Conservation (phyloP, 2,888 invertebrate species). For the Xylocampa areola region DNA sequence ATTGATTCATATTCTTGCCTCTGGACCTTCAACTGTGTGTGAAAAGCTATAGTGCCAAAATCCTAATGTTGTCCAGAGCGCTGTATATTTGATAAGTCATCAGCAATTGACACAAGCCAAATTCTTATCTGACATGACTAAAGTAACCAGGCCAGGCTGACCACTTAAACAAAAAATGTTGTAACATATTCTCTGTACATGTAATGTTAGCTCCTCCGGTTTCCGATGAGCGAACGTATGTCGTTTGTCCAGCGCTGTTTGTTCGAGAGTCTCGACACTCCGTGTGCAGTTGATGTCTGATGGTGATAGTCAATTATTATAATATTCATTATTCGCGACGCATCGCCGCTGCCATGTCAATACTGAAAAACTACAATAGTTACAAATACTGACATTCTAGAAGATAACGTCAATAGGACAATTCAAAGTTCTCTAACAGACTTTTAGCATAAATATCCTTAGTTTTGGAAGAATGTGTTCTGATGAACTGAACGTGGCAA, state of each 20-base stretch:
- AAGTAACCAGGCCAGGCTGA: background rate
- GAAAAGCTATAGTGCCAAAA: no score
- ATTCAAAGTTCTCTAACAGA: background rate
- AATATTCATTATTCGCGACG: slow-evolving; percentile 69
- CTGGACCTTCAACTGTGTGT: no score
- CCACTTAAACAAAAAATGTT: background rate
- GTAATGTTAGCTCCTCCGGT: slow-evolving; percentile 4
- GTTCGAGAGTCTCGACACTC: slow-evolving; percentile 51
- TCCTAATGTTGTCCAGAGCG: slow-evolving; percentile 3
- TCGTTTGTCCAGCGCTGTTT: slow-evolving; percentile 42
- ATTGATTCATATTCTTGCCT: no score
- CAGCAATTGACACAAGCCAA: background rate
- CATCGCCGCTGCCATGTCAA: slow-evolving; percentile 65
- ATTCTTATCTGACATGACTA: background rate
- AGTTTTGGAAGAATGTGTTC: background rate
- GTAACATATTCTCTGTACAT: slow-evolving; percentile 5
- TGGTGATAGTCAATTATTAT: slow-evolving; percentile 87
- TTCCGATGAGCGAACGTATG: slow-evolving; percentile 42
- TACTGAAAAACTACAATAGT: slow-evolving; percentile 11
- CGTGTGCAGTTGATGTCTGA: slow-evolving; percentile 64
- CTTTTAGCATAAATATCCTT: background rate
- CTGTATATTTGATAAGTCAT: slow-evolving; percentile 2
- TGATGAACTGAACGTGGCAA: slow-evolving; percentile 55
- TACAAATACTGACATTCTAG: background rate
- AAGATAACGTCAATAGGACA: background rate